Evolutionary conservation across 2,113 vertebrate species (phyloP).

Genomic region (Eurystomus gularis): DNA sequence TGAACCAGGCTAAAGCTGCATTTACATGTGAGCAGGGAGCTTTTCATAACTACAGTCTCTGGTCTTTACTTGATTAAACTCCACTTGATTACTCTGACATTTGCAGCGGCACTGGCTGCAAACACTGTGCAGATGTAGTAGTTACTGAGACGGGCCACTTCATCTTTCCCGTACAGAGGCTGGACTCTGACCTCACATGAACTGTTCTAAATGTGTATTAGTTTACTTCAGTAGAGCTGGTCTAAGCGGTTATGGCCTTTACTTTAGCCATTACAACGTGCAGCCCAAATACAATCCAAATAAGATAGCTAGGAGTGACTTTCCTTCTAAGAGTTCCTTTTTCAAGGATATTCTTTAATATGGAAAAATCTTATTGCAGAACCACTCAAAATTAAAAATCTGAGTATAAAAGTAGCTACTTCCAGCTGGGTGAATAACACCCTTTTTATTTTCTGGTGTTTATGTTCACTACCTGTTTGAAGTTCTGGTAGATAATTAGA

Average conservation of each 20-base stretch:
- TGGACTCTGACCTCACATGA: not conserved
- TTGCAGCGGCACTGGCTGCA: not conserved
- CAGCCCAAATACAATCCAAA: not conserved
- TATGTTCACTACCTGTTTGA: not conserved
- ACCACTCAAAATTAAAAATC: not conserved
- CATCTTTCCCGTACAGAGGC: rapidly evolving
- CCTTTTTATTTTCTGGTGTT: not conserved
- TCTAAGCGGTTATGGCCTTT: not conserved
- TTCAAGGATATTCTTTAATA: not conserved
- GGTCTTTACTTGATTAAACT: not conserved
- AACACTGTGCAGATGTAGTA: rapidly evolving
- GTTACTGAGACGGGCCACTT: not conserved
- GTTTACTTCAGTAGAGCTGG: not conserved
- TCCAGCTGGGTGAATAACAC: not conserved
- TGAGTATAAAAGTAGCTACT: not conserved
- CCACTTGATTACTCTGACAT: not conserved
- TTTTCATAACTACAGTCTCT: not conserved
- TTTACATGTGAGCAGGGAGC: not conserved
- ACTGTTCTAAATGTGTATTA: rapidly evolving
- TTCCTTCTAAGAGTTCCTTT: not conserved
- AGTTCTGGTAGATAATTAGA: not conserved
- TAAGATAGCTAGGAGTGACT: not conserved
- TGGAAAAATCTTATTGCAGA: not conserved
- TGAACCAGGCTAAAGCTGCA: not conserved
- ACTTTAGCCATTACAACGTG: no score